Evolutionary conservation across 2,113 vertebrate species (phyloP).

Genomic region (Dipodomys ordii): DNA sequence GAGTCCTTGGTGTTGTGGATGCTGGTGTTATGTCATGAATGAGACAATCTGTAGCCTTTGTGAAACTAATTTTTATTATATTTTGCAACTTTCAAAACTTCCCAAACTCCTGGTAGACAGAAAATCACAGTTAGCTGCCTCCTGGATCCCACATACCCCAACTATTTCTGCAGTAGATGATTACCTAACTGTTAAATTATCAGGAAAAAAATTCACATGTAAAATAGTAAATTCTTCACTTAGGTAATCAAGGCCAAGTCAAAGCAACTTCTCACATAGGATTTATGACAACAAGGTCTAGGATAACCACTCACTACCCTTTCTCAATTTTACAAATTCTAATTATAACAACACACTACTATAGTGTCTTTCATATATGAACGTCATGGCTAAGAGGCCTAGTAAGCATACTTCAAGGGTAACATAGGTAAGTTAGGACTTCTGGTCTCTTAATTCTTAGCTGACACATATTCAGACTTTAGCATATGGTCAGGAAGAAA

Average conservation of each 20-base stretch:
- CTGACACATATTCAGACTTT: not conserved
- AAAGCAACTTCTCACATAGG: not conserved
- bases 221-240: not conserved
- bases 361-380: not conserved
- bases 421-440: not conserved
- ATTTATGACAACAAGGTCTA: not conserved
- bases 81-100: not conserved
- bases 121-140: not conserved
- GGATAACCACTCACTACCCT: not conserved
- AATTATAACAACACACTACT: not conserved
- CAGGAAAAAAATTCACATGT: not conserved
- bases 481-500: not conserved
- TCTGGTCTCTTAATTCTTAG: not conserved
- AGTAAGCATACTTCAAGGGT: not conserved
- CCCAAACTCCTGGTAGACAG: not conserved
- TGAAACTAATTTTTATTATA: not conserved
- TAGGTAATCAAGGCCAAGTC: not conserved
- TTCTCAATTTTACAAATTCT: not conserved
- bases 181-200: not conserved
- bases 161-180: not conserved
- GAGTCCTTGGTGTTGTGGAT: not conserved
- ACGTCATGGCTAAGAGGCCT: not conserved
- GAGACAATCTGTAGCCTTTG: not conserved
- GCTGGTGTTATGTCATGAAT: not conserved
- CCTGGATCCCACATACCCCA: not conserved